Conservation (phyloP, 2,113 vertebrate genomes). For the Okapia johnstoni region DNA sequence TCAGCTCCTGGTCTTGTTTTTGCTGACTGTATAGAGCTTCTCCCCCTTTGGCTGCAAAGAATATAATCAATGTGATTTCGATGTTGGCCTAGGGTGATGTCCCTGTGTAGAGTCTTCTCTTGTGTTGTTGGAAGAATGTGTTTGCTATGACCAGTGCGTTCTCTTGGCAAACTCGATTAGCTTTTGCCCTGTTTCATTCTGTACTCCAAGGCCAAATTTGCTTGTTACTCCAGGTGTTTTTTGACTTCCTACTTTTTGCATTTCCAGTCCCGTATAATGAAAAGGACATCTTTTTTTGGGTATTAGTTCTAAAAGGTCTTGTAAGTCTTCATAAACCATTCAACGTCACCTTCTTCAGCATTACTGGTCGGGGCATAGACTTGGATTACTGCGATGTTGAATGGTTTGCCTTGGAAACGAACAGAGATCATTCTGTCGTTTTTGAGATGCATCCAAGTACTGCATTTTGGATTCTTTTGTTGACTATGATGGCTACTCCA, state of each 20-base stretch:
- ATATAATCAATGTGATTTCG: not conserved
- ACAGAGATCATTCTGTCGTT: not conserved
- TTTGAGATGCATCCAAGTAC: not conserved
- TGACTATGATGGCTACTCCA: not conserved
- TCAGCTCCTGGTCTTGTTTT: not conserved
- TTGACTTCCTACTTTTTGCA: not conserved
- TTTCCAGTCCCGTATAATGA: not conserved
- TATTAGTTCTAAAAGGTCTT: not conserved
- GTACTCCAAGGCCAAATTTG: not conserved
- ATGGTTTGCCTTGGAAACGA: not conserved
- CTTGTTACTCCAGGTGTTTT: not conserved
- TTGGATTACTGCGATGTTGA: not conserved
- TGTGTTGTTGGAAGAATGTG: not conserved
- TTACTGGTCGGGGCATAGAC: not conserved
- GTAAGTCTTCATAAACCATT: not conserved
- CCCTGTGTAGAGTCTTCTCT: not conserved
- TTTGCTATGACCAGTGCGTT: accelerated
- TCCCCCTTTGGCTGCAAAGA: not conserved
- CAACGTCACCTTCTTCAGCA: not conserved
- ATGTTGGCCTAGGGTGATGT: not conserved
- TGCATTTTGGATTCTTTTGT: not conserved
- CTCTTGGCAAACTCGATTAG: not conserved
- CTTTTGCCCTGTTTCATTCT: not conserved
- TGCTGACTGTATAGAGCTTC: not conserved
- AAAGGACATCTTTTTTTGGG: not conserved